phyloP scores from a whole-genome alignment of 2,113 vertebrate species.

The Archocentrus centrarchus region DNA sequence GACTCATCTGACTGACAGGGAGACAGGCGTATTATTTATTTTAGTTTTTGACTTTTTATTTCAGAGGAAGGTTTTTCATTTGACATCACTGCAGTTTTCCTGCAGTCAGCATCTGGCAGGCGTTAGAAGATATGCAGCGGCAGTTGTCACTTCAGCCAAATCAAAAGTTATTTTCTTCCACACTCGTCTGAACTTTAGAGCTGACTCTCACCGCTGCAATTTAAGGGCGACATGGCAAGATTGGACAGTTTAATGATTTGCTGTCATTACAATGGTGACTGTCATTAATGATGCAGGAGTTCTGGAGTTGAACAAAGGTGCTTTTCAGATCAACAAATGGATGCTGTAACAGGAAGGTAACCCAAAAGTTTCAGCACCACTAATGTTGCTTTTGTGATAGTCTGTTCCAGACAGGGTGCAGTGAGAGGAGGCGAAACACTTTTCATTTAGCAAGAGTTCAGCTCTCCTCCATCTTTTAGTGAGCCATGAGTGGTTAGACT shows the following conservation, averaged over 20 bases:
- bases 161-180: slow-evolving; percentile 31
- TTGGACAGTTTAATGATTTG: slow-evolving; percentile 37
- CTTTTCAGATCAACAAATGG: neutral
- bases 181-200: slow-evolving; percentile 21
- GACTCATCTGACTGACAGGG: neutral
- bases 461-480: slow-evolving; percentile 13
- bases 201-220: slow-evolving; percentile 36
- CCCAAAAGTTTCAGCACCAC: neutral
- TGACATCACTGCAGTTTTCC: slow-evolving; percentile 29
- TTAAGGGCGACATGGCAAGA: slow-evolving; percentile 6
- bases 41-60: neutral
- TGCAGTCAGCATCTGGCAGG: slow-evolving; percentile 30
- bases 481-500: neutral
- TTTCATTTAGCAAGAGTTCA: slow-evolving; percentile 15
- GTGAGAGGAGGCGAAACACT: slow-evolving; percentile 5
- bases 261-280: slow-evolving; percentile 21
- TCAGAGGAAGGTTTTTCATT: slow-evolving; percentile 12
- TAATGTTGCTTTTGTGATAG: slow-evolving; percentile 1
- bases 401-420: neutral
- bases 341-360: slow-evolving; percentile 15
- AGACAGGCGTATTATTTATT: neutral
- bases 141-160: slow-evolving; percentile 41
- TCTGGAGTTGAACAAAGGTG: neutral
- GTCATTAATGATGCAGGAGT: slow-evolving; percentile 15
- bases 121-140: slow-evolving; percentile 28